These are phyloP conservation scores for Drosophila lacteicornis DNA, from an alignment of 1,140 invertebrate species.

Conservation along the genomic window DNA sequence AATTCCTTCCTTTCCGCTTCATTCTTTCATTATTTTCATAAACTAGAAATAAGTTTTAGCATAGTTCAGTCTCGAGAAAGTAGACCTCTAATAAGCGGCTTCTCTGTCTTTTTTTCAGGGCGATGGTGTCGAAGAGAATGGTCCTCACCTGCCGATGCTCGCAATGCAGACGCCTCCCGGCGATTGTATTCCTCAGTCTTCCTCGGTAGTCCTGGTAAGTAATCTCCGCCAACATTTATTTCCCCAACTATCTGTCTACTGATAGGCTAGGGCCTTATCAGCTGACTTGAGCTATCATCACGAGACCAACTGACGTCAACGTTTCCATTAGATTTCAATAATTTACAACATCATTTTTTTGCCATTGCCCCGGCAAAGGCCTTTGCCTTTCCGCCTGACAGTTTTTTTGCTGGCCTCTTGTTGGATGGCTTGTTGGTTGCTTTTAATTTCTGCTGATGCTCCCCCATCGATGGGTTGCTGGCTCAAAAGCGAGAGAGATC, in stretches of 20 bases:
- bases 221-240: not conserved
- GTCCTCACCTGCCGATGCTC: slow-evolving; percentile 92
- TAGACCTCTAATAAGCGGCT: slow-evolving; percentile 58
- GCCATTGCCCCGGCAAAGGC: slow-evolving; percentile 5
- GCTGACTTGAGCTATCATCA: slow-evolving; percentile 43
- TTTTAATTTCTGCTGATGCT: slow-evolving; percentile 41
- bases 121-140: slow-evolving; percentile 96
- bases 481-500: slow-evolving; percentile 48
- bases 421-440: slow-evolving; percentile 21
- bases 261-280: slow-evolving; percentile 28
- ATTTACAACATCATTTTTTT: slow-evolving; percentile 67
- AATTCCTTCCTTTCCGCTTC: not conserved
- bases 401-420: slow-evolving; percentile 14
- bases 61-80: too few relatives aligned
- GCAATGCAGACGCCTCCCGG: slow-evolving; percentile 91
- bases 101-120: slow-evolving; percentile 87
- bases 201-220: slow-evolving; percentile 94
- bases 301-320: slow-evolving; percentile 59
- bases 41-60: not conserved
- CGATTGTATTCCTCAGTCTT: slow-evolving; percentile 95
- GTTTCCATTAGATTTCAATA: slow-evolving; percentile 74
- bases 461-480: slow-evolving; percentile 25
- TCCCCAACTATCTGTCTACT: slow-evolving; percentile 14
- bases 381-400: slow-evolving; percentile 23
- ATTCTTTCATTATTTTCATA: slow-evolving; percentile 4